Evolutionary conservation across 1,140 invertebrate species (phyloP).

Genomic region (Spodoptera frugiperda): DNA sequence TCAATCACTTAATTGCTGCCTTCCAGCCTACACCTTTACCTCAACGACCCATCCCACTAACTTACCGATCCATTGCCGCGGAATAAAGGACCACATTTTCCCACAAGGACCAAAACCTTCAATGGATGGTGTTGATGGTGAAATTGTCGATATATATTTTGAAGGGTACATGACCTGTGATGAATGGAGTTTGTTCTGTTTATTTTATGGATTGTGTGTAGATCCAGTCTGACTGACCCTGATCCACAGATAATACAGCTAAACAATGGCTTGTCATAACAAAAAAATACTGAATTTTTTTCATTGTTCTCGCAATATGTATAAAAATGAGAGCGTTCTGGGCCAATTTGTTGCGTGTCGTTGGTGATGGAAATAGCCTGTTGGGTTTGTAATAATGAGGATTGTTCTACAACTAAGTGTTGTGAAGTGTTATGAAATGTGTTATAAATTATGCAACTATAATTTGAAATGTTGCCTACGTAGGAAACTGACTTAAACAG

Average conservation of each 20-base stretch:
- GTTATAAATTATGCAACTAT: no score
- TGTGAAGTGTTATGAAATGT: no score
- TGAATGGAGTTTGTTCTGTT: no score
- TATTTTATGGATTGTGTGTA: conserved; percentile 16
- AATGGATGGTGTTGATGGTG: not conserved
- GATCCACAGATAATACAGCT: conserved; percentile 24
- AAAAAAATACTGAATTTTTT: conserved; percentile 20
- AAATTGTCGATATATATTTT: not conserved
- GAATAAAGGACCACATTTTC: not conserved
- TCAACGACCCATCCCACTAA: not conserved
- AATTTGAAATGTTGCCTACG: no score
- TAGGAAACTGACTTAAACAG: no score
- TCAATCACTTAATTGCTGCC: conserved; percentile 18
- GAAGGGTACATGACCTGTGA: no score
- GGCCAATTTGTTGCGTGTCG: conserved; percentile 1
- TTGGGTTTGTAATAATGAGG: no score
- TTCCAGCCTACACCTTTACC: not conserved
- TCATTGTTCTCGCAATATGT: conserved; percentile 14
- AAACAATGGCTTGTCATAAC: not conserved
- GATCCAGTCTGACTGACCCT: not conserved
- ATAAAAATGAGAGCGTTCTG: conserved; percentile 21
- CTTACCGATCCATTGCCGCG: not conserved
- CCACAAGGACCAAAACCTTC: not conserved
- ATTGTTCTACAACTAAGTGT: no score
- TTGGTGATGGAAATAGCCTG: not conserved